Percentiles rank a stretch among this genome's conserved stretches.
Evolutionary conservation across 2,888 invertebrate species (phyloP).

Genomic region (Microplitis deprimator): DNA sequence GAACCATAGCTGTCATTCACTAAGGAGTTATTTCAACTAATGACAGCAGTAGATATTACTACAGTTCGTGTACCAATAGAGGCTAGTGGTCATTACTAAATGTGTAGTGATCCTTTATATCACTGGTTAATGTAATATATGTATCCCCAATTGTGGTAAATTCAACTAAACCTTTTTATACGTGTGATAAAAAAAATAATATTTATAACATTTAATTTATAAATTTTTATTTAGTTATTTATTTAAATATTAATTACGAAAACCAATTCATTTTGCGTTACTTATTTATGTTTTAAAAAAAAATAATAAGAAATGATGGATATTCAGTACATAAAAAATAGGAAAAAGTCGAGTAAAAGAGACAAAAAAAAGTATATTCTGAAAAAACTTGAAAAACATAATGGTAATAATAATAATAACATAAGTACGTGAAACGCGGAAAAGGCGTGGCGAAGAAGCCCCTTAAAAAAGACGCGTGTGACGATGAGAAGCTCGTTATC

Average conservation of each 20-base stretch:
- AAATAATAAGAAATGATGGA: background rate
- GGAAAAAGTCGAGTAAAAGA: conserved; percentile 20
- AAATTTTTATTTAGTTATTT: no score
- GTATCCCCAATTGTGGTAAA: no score
- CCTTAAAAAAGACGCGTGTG: conserved; percentile 39
- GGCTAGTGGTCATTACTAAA: no score
- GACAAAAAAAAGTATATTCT: background rate
- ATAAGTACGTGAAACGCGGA: conserved; percentile 41
- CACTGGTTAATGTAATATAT: no score
- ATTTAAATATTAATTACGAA: background rate
- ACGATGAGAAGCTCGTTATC: conserved; percentile 15
- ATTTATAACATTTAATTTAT: no score
- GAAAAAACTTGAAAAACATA: conserved; percentile 16
- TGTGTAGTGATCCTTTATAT: no score
- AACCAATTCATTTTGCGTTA: background rate
- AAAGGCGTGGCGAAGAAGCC: conserved; percentile 45
- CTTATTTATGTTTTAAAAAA: background rate
- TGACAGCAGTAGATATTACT: no score
- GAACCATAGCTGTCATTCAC: no score
- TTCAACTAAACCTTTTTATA: no score
- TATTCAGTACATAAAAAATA: conserved; percentile 18
- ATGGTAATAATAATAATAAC: conserved; percentile 8
- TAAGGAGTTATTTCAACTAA: no score
- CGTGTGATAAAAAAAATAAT: no score
- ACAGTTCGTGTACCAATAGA: no score